Evolutionary conservation across 2,113 vertebrate genomes (phyloP).

Genomic region (Platysternon megacephalum): DNA sequence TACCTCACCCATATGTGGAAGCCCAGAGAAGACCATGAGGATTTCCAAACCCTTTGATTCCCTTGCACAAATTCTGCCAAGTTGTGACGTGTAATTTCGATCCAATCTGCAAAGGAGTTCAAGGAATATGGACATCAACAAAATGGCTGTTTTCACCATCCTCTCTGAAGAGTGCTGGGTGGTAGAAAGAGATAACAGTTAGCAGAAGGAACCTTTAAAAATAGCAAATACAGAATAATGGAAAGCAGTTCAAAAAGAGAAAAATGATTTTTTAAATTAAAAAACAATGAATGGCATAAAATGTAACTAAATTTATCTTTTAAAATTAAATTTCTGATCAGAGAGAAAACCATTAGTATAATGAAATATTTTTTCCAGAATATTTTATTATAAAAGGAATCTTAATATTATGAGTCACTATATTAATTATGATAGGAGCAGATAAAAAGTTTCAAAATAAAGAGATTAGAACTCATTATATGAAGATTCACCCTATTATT

Average conservation of each 20-base stretch:
- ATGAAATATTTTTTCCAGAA: constrained; percentile 23
- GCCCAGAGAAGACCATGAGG: background rate
- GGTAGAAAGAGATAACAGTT: background rate
- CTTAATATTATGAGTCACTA: background rate
- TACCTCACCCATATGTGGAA: accelerated
- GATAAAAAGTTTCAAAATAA: constrained; percentile 45
- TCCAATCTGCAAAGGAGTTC: background rate
- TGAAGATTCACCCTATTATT: background rate
- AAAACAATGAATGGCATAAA: background rate
- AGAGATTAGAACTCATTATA: constrained; percentile 24
- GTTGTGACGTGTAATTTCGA: background rate
- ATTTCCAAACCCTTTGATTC: background rate
- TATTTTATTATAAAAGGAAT: background rate
- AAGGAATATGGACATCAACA: background rate
- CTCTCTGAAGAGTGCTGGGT: background rate
- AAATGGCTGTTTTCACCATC: background rate
- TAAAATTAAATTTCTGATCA: constrained; percentile 3
- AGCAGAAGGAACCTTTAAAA: background rate
- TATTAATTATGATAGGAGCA: constrained; percentile 49
- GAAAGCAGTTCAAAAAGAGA: background rate
- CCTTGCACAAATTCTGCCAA: background rate
- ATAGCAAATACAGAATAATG: background rate
- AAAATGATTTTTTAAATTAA: background rate
- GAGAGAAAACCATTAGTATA: constrained; percentile 7
- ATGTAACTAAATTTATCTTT: background rate